phyloP scores from a whole-genome alignment of 2,797 vertebrate species.

The Gymnodraco acuticeps region DNA sequence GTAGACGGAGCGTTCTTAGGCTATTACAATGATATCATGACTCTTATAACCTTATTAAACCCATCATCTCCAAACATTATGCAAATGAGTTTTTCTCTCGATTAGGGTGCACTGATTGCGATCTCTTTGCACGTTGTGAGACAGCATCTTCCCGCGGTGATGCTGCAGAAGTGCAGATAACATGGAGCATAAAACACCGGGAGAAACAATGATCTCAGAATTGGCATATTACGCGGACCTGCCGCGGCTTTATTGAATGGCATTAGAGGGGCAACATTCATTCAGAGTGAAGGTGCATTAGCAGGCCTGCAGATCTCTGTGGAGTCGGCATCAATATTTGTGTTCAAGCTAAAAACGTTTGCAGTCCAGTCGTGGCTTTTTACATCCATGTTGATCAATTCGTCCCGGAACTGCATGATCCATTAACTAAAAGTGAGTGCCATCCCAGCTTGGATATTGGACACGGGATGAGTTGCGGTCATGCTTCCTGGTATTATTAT shows the following conservation, averaged over 20 bases:
- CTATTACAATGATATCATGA: conserved; percentile 5
- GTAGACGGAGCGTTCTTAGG: conserved; percentile 45
- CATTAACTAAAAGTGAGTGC: conserved; percentile 50
- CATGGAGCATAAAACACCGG: conserved; percentile 28
- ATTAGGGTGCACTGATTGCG: conserved; percentile 43
- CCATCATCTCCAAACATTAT: conserved; percentile 44
- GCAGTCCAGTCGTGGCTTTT: conserved; percentile 29
- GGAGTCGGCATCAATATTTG: conserved; percentile 45
- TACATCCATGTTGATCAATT: conserved; percentile 39
- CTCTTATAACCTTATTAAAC: conserved; percentile 22
- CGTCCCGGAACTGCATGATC: conserved; percentile 39
- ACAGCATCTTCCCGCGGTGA: conserved; percentile 54
- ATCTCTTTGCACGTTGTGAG: conserved; percentile 41
- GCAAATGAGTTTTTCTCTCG: conserved; percentile 55
- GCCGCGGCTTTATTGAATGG: conserved; percentile 34
- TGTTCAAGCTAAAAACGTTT: conserved; percentile 43
- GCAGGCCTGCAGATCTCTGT: conserved; percentile 50
- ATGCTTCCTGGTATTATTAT: conserved; percentile 28
- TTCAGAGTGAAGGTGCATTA: conserved; percentile 43
- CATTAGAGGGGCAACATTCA: conserved; percentile 27
- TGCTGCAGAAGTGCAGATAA: conserved; percentile 66
- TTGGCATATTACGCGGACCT: conserved; percentile 54
- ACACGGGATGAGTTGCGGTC: conserved; percentile 9
- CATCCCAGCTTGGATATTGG: conserved; percentile 18
- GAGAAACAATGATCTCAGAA: conserved; percentile 31